Evolutionary conservation across 37 sponge, comb jelly and placozoan genomes (phyloP).

Genomic region (Oscarella lobularis): DNA sequence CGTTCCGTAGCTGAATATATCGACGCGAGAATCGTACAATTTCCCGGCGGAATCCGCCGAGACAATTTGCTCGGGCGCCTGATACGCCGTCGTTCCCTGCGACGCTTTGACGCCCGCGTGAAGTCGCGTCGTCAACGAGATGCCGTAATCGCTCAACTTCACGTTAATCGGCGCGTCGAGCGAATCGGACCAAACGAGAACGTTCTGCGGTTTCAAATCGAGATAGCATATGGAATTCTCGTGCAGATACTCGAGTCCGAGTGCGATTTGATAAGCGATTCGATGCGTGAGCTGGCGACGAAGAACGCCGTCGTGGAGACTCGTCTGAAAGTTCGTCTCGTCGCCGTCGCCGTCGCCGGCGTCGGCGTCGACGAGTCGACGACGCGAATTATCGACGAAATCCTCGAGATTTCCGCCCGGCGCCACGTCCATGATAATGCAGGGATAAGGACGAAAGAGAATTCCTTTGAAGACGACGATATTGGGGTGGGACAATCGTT

Average conservation of each 20-base stretch:
- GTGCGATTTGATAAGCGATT: constrained; percentile 21
- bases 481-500: background rate
- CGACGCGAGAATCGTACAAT: constrained; percentile 20
- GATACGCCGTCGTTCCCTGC: constrained; percentile 80
- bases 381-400: background rate
- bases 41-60: background rate
- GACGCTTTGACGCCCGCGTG: constrained; percentile 80
- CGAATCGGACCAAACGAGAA: constrained; percentile 68
- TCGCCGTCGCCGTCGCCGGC: background rate
- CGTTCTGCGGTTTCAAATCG: constrained; percentile 82
- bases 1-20: constrained; percentile 88
- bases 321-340: background rate
- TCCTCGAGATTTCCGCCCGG: background rate
- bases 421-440: background rate
- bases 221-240: constrained; percentile 55
- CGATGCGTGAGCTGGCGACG: background rate
- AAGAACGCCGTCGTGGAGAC: background rate
- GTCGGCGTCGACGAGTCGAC: no score
- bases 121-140: constrained; percentile 6
- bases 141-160: constrained; percentile 87
- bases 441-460: background rate
- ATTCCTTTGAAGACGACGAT: background rate
- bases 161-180: constrained; percentile 43
- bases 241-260: constrained; percentile 79
- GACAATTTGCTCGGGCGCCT: constrained; percentile 54